Conservation (phyloP, 2,113 vertebrate genomes). For the Coracopsis vasa region DNA sequence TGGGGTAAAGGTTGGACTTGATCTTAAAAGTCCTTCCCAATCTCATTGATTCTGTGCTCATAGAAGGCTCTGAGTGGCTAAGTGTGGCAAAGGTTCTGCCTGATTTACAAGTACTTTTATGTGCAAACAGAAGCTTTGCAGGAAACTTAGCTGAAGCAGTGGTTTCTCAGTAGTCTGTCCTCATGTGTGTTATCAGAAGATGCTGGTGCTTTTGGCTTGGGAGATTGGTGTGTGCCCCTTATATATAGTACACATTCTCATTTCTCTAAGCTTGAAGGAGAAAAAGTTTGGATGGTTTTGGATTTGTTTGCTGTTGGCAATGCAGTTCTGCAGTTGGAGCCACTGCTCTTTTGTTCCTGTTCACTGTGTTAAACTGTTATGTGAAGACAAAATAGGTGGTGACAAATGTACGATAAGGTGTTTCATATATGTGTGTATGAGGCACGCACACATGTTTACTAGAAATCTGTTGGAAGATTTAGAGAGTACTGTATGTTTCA, state of each 20-base stretch:
- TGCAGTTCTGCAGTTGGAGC: not conserved
- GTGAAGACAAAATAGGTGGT: not conserved
- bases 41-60: not conserved
- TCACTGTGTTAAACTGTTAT: not conserved
- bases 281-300: not conserved
- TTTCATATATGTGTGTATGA: not conserved
- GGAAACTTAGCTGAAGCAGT: not conserved
- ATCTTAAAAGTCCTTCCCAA: not conserved
- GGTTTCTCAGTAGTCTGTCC: not conserved
- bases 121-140: fast-evolving
- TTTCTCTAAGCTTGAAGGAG: not conserved
- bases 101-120: not conserved
- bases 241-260: not conserved
- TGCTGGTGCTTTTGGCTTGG: not conserved
- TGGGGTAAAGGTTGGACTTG: not conserved
- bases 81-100: not conserved
- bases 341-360: not conserved
- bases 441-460: fast-evolving
- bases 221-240: not conserved
- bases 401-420: not conserved
- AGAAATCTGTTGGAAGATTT: not conserved
- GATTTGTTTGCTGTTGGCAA: not conserved
- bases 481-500: not conserved
- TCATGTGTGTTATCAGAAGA: not conserved
- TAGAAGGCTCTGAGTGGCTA: not conserved